These are phyloP conservation scores for Synaphobranchus kaupii DNA, from an alignment of 2,797 vertebrate species.

Conservation along the genomic window DNA sequence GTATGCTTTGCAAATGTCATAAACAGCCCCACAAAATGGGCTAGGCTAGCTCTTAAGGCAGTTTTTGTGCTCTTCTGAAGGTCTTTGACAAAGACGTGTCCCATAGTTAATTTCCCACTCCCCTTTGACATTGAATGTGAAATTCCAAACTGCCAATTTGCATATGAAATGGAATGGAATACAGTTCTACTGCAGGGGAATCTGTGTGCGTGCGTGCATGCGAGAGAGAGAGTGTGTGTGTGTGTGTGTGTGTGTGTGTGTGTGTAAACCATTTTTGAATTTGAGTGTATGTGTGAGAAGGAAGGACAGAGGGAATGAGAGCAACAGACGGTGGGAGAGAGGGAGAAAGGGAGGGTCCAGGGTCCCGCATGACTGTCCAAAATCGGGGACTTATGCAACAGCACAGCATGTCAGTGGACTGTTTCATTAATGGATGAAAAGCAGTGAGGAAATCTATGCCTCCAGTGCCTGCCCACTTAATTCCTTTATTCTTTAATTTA, in stretches of 20 bases:
- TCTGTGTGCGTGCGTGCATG: not conserved
- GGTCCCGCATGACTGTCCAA: too few species aligned
- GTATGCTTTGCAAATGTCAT: not conserved
- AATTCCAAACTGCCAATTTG: conserved; percentile 11
- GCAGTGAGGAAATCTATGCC: not conserved
- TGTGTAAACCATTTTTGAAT: not conserved
- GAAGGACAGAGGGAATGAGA: not conserved
- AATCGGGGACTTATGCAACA: not conserved
- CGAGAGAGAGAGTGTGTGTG: not conserved
- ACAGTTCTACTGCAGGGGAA: not conserved
- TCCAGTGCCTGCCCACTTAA: not conserved
- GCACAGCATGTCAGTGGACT: not conserved
- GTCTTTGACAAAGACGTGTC: conserved; percentile 2
- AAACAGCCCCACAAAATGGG: not conserved
- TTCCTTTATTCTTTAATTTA: conserved; percentile 8
- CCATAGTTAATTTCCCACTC: not conserved
- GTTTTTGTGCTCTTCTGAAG: not conserved
- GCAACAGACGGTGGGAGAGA: not conserved
- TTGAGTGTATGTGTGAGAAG: not conserved
- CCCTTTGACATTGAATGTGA: not conserved
- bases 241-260: not conserved
- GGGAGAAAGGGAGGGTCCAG: not conserved
- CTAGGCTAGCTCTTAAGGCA: not conserved
- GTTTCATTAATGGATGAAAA: not conserved
- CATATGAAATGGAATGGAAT: not conserved